phyloP scores from a whole-genome alignment of 2,797 vertebrate genomes.

The Enteromius viviparus region DNA sequence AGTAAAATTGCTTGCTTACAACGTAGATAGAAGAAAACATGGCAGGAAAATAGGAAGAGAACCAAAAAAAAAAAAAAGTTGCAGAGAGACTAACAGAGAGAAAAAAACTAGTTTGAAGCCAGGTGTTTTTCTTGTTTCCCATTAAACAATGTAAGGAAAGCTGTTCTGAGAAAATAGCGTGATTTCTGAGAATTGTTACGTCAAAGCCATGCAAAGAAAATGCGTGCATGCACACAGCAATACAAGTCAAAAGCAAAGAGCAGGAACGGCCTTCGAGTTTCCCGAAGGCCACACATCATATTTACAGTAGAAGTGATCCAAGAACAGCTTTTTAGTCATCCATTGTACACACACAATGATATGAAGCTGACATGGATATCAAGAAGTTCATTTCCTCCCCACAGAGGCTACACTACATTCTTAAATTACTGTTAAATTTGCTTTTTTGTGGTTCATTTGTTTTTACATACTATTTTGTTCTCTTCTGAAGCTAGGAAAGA shows the following conservation, averaged over 20 bases:
- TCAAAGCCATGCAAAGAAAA: slow-evolving; percentile 94
- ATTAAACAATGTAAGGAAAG: slow-evolving; percentile 70
- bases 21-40: slow-evolving; percentile 53
- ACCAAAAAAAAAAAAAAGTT: slow-evolving; percentile 58
- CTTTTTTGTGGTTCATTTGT: slow-evolving; percentile 56
- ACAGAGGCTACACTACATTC: slow-evolving; percentile 93
- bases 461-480: slow-evolving; percentile 69
- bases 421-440: slow-evolving; percentile 86
- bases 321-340: slow-evolving; percentile 73
- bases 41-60: slow-evolving; percentile 60
- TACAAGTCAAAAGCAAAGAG: slow-evolving; percentile 85
- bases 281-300: slow-evolving; percentile 81
- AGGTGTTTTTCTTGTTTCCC: slow-evolving; percentile 62
- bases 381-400: slow-evolving; percentile 86
- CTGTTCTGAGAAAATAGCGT: slow-evolving; percentile 71
- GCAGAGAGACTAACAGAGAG: slow-evolving; percentile 67
- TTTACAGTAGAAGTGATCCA: slow-evolving; percentile 83
- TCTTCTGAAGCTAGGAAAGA: slow-evolving; percentile 71
- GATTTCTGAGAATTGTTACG: slow-evolving; percentile 80
- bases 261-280: slow-evolving; percentile 76
- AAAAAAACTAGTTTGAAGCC: slow-evolving; percentile 71
- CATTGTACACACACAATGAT: slow-evolving; percentile 85
- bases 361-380: slow-evolving; percentile 88
- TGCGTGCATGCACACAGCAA: slow-evolving; percentile 87
- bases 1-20: background rate